Base-by-base conservation (phyloP, 2,888 invertebrate genomes). In the Polia nebulosa region DNA sequence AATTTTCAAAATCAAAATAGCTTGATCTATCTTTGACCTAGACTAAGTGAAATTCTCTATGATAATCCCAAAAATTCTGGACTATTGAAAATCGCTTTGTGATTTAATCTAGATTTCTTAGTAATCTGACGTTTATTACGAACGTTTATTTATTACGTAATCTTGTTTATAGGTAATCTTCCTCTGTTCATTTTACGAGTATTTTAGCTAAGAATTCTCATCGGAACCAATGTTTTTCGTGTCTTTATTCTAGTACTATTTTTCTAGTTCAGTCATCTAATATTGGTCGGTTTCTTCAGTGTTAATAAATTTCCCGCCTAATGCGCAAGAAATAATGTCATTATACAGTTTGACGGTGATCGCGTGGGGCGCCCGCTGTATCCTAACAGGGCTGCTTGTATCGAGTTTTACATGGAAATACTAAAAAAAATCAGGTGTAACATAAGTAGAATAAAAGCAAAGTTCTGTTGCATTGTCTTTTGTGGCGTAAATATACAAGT, bases 271-370 rank as follows among this genome's bases (percentile, higher is more conserved):
- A 17, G 47, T 52, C 63, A 63, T 51, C 58, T 64, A 59, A 70
- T 62, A 57, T 68, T 41, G 45, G 27, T 32, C 45, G 53, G 36
- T 52, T 59, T 60, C 67, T 74, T 57, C 9, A 62, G 64, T 75
- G 45, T 67, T 63, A 44, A 78, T 78, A 81, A 70, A 81, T 72
- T 65, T 68, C n/a, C 62, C 63, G 17, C 20, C 45, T 63, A 72
- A 80, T 78, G 64, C 57, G 49, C 64, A 62, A 72, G 72, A 73
- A 78, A 80, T 81, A 55, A 82, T 77, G 74, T 57, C 61, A 77
- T 79, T 72, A 74, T 63, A 64, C 70, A 62, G 52, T 64, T 63
- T 70, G 73, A 67, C 63, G 47, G 61, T 9, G 73, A 56, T 84
- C 64, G 83, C 84, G 84, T 84, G 81, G 81, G 29, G 25, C 3